Percentiles rank a stretch among this genome's conserved stretches.
phyloP scores from a whole-genome alignment of 1,140 invertebrate genomes.

The Penaeus chinensis region DNA sequence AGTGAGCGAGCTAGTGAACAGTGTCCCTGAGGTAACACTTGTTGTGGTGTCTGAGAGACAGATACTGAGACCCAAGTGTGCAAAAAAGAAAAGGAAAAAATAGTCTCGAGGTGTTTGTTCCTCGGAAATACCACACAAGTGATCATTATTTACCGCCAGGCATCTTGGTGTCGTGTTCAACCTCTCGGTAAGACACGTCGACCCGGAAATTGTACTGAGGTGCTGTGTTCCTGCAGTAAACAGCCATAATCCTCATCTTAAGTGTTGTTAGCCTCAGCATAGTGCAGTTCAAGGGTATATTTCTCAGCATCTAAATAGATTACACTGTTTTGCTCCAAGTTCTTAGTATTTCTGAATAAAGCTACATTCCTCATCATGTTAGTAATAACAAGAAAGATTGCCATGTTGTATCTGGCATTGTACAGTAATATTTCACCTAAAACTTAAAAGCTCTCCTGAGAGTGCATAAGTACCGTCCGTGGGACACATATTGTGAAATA shows the following conservation, averaged over 20 bases:
- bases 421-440: conserved; percentile 47
- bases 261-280: conserved; percentile 29
- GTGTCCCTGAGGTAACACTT: too few species aligned
- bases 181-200: too few species aligned
- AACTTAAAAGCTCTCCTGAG: conserved; percentile 43
- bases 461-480: conserved; percentile 55
- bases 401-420: conserved; percentile 57
- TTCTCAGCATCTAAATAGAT: conserved; percentile 48
- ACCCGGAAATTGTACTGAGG: too few species aligned
- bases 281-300: conserved; percentile 28
- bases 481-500: conserved; percentile 48
- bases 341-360: conserved; percentile 39
- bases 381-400: conserved; percentile 45
- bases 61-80: too few species aligned
- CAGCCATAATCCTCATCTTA: background rate
- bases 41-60: too few species aligned
- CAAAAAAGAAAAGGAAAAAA: too few species aligned
- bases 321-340: conserved; percentile 38
- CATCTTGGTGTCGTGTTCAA: too few species aligned
- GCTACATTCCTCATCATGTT: conserved; percentile 57
- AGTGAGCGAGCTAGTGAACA: too few species aligned
- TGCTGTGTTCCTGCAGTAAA: background rate
- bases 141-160: too few species aligned
- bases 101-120: too few species aligned
- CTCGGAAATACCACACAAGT: too few species aligned